phyloP scores from a whole-genome alignment of 2,797 vertebrate genomes.

The Gallinago nigripennis region DNA sequence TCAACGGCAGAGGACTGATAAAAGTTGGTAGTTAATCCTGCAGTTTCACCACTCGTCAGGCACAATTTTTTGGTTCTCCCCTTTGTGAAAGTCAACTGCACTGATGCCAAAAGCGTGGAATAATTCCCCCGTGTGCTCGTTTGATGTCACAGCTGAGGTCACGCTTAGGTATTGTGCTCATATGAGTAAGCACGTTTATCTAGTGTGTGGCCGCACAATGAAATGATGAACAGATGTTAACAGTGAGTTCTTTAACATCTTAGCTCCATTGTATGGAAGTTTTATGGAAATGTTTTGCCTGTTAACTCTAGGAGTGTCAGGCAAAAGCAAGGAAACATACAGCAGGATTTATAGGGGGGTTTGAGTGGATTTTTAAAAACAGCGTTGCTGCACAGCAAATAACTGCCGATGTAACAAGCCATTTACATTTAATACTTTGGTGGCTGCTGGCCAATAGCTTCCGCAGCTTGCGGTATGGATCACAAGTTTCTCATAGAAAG shows the following conservation, averaged over 20 bases:
- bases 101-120: not conserved
- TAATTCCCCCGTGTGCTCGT: constrained; percentile 63
- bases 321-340: constrained; percentile 9
- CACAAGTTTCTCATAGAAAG: constrained; percentile 14
- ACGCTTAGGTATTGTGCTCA: constrained; percentile 62
- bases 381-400: constrained; percentile 3
- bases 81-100: not conserved
- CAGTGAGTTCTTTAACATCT: constrained; percentile 75
- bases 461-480: not conserved
- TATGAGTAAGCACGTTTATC: constrained; percentile 71
- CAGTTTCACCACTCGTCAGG: not conserved
- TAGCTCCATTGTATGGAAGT: constrained; percentile 67
- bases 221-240: constrained; percentile 82
- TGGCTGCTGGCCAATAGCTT: constrained; percentile 47
- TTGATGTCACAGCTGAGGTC: constrained; percentile 77
- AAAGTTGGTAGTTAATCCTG: not conserved
- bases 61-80: not conserved
- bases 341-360: constrained; percentile 49
- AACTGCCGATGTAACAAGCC: constrained; percentile 23
- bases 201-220: constrained; percentile 59
- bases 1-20: not conserved
- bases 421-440: constrained; percentile 37
- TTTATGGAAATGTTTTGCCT: constrained; percentile 76
- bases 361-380: constrained; percentile 49
- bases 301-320: constrained; percentile 70